Conservation (phyloP, 2,888 invertebrate genomes). For the Parnassius apollo region DNA sequence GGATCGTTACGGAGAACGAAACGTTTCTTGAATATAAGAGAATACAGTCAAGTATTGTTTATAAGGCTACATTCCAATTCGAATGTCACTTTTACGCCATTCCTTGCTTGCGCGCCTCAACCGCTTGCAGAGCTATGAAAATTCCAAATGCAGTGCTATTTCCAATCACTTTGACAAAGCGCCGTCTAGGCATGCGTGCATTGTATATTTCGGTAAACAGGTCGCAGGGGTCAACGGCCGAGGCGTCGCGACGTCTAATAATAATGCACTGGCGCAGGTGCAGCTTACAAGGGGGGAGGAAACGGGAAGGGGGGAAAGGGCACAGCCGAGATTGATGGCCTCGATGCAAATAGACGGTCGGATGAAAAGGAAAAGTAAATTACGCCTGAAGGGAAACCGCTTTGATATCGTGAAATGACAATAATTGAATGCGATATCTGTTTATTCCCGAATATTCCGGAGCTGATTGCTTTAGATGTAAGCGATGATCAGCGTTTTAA, state of each 20-base stretch:
- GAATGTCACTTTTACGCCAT: slow-evolving; percentile 3
- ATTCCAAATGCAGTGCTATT: slow-evolving; percentile 24
- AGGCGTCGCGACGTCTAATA: slow-evolving; percentile 73
- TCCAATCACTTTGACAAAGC: slow-evolving; percentile 25
- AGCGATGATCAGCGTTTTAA: not conserved
- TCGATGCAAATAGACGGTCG: slow-evolving; percentile 34
- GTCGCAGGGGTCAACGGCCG: slow-evolving; percentile 72
- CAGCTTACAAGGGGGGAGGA: slow-evolving; percentile 35
- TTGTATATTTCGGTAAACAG: slow-evolving; percentile 75
- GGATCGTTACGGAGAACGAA: too few species aligned
- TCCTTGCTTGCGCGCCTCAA: slow-evolving; percentile 8
- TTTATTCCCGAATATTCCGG: slow-evolving; percentile 6
- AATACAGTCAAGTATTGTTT: not conserved
- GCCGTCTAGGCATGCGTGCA: slow-evolving; percentile 33
- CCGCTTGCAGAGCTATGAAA: slow-evolving; percentile 8
- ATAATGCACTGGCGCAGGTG: slow-evolving; percentile 71
- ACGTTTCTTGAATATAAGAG: too few species aligned
- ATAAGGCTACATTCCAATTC: slow-evolving; percentile 2
- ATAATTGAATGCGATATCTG: slow-evolving; percentile 23
- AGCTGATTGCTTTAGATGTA: not conserved
- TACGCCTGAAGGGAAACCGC: slow-evolving; percentile 27
- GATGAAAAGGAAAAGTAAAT: slow-evolving; percentile 30
- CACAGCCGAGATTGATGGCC: slow-evolving; percentile 31
- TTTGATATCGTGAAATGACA: slow-evolving; percentile 31
- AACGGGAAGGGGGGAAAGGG: slow-evolving; percentile 27